Evolutionary conservation across 92 coral and sea anemone genomes (phyloP).

Genomic region (Scolanthus callimorphus): DNA sequence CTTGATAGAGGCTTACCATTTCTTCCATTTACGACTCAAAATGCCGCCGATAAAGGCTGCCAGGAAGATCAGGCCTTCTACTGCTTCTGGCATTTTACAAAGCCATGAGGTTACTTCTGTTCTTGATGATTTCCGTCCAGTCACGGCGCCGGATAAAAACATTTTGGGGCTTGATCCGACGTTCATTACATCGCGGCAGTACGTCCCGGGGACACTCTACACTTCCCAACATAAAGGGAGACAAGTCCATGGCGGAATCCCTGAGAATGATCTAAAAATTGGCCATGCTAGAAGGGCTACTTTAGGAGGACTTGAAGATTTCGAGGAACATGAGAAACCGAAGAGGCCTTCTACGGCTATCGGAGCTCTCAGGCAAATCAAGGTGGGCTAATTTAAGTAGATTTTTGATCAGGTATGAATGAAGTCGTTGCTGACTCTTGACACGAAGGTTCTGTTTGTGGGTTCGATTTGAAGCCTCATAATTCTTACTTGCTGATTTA

Average conservation of each 20-base stretch:
- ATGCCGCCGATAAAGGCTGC: conserved; percentile 85
- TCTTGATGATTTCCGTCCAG: conserved; percentile 86
- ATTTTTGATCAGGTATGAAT: too few species aligned
- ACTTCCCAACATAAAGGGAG: conserved; percentile 82
- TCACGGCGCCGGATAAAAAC: conserved; percentile 90
- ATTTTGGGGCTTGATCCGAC: conserved; percentile 94
- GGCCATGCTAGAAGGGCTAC: conserved; percentile 92
- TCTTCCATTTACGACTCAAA: conserved; percentile 43
- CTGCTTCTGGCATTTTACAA: conserved; percentile 94
- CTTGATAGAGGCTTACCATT: conserved; percentile 20
- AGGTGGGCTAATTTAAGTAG: too few species aligned
- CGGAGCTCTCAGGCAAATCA: conserved; percentile 62
- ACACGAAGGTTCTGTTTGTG: too few species aligned
- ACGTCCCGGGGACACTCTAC: conserved; percentile 89
- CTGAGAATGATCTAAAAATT: conserved; percentile 81
- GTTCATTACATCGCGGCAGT: conserved; percentile 94
- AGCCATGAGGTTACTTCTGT: conserved; percentile 77
- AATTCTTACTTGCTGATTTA: too few species aligned
- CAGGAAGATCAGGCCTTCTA: conserved; percentile 79
- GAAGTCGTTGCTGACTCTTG: too few species aligned
- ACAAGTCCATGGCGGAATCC: conserved; percentile 97
- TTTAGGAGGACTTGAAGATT: conserved; percentile 80
- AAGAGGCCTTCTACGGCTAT: conserved; percentile 92
- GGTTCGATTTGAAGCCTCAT: too few species aligned
- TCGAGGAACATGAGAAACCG: conserved; percentile 77